Evolutionary conservation across 1,140 invertebrate species (phyloP).

Genomic region (Atta texana): DNA sequence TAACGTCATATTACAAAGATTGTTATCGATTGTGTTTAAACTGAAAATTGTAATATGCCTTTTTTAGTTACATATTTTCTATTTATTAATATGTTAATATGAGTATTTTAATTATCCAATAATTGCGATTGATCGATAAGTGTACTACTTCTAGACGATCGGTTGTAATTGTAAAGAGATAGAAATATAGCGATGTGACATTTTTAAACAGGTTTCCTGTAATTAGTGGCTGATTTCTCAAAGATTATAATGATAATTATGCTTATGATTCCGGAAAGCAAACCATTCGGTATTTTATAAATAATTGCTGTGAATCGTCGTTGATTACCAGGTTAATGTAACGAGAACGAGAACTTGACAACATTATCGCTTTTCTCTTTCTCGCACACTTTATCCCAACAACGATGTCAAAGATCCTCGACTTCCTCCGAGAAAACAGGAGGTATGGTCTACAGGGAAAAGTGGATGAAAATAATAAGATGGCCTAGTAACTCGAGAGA

Average conservation of each 20-base stretch:
- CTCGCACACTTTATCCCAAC: slow-evolving; percentile 10
- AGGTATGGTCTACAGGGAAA: slow-evolving; percentile 30
- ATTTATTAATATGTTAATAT: not conserved
- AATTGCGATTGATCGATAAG: not conserved
- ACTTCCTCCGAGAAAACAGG: slow-evolving; percentile 27
- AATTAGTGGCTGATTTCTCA: not conserved
- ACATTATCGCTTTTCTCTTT: not conserved
- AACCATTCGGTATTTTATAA: not conserved
- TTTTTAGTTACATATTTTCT: not conserved
- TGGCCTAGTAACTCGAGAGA: slow-evolving; percentile 34
- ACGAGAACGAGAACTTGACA: slow-evolving; percentile 65
- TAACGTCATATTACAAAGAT: not conserved
- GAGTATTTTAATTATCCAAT: slow-evolving; percentile 5
- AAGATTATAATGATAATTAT: not conserved
- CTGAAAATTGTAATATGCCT: not conserved
- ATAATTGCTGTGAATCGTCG: not conserved
- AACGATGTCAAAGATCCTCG: slow-evolving; percentile 60
- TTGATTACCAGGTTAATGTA: slow-evolving; percentile 22
- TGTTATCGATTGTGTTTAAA: not conserved
- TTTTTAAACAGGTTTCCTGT: not conserved
- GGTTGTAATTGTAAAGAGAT: not conserved
- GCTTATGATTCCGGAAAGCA: not conserved
- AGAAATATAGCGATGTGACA: not conserved
- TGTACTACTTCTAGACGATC: slow-evolving; percentile 10
- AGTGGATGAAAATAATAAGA: slow-evolving; percentile 62